Base-by-base conservation (phyloP, 2,888 invertebrate species). In the Apamea anceps region DNA sequence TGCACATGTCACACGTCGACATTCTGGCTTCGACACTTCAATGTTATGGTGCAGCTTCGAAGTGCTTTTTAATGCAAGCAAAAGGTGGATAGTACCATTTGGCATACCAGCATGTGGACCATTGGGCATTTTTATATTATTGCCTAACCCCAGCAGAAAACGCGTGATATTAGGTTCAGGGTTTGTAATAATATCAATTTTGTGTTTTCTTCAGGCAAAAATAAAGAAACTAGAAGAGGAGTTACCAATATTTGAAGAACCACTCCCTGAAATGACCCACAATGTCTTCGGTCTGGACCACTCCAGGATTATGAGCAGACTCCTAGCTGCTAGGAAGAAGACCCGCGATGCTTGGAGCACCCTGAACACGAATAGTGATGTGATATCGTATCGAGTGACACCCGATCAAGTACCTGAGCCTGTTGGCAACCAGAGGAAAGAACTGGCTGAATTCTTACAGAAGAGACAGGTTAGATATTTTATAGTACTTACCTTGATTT, bases 281-380 rank as follows among this genome's bases (percentile, higher is more conserved):
- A 97, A 98, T 93, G 97, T 98, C 8, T 97, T 98, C 63, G 98
- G 98, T 0, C 94, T 99, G 71, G 97, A 98, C 93, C 98, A 98
- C 89, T 94, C 95, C 0, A 95, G 94, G 78, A 98, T 98, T 67
- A 97, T 98, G 97, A 96, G 95, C 63, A 95, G 97, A 74, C 95
- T 98, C 1, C 77, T 96, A 18, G 95, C 95, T 0, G 97, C 97
- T 45, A 95, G 97, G 90, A 97, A 97, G 75, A 97, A 96, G 89
- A 97, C 96, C 0, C 96, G 94, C 79, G 96, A 97, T 6, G 97
- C 97, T 0, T 98, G 97, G 98, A 92, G 81, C 60, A 93, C 88
- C 25, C 83, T 95, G 2, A 91, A 92, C 2, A 85, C 81, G 3
- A 90, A 92, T 0, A 82, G 91, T 28, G 84, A 92, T 2, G 93